Base-by-base conservation (phyloP, 2,113 vertebrate genomes). In the Spea bombifrons region DNA sequence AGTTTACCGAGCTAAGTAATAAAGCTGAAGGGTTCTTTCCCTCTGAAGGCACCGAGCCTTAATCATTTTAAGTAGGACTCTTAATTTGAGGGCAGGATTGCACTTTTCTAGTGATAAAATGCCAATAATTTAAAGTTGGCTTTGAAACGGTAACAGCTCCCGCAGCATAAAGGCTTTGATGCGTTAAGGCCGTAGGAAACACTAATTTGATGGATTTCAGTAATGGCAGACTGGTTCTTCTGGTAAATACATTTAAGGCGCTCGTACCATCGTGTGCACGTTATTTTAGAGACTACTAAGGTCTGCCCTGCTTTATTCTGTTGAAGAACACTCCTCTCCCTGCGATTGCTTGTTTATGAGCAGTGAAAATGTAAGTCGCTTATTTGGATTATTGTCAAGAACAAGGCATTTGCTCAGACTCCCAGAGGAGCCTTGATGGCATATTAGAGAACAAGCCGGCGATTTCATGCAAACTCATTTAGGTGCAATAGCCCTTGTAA, bases 351-450 rank as follows among this genome's bases (percentile, higher is more conserved):
- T 30, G 53, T 50, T 12, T 30, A 47, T 9, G 12, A 50, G 5
- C 61, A 64, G 16, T 53, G 15, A 4, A 68, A 8, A 16, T 66
- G 46, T 45, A 7, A 66, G 10, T 13, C n/a, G 5, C 50, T 50
- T 72, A 13, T 71, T 44, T 64, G 68, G 46, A 55, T 6, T 16
- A 8, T 45, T 65, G 47, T 71, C 68, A 45, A 61, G 12, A 10
- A 53, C 2, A 6, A 71, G 47, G 12, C 52, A 76, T 43, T 68
- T 43, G 4, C 7, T 64, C 59, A 48, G 44, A 7, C 57, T 75
- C 73, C 73, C 44, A 6, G 8, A n/a, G 57, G 75, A 47, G 15
- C 7, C 45, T 50, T 50, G 55, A 48, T 71, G 67, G 52, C n/a
- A n/a, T 46, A 12, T 59, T 45, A 55, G 45, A 55, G n/a, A 71